Percentiles rank a stretch among this genome's conserved stretches.
phyloP scores from a whole-genome alignment of 2,113 vertebrate genomes.

The Silurus meridionalis region DNA sequence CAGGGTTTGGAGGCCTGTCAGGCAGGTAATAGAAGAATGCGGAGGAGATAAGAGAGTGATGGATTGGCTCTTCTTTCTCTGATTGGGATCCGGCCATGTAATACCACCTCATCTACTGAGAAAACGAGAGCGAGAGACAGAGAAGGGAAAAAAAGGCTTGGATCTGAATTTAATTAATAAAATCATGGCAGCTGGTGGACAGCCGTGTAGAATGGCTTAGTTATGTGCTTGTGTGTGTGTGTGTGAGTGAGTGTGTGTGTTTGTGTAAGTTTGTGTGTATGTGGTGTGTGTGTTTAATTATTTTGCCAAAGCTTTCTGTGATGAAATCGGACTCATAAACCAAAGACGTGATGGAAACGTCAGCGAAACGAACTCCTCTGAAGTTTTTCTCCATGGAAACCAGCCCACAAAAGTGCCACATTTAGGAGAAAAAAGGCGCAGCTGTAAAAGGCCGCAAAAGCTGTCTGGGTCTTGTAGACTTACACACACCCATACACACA shows the following conservation, averaged over 20 bases:
- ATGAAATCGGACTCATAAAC: conserved; percentile 36
- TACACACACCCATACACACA: not conserved
- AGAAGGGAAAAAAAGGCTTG: conserved; percentile 25
- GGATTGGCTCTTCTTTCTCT: conserved; percentile 69
- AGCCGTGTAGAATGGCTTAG: conserved; percentile 36
- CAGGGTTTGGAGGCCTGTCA: conserved; percentile 63
- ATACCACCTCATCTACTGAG: conserved; percentile 68
- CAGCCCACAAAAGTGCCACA: conserved; percentile 17
- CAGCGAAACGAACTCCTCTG: conserved; percentile 3
- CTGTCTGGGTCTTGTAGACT: not conserved
- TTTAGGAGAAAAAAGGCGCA: not conserved
- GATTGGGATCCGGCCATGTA: conserved; percentile 71
- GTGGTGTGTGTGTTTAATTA: not conserved
- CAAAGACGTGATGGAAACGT: not conserved
- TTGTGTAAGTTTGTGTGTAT: too few relatives aligned
- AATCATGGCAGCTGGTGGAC: conserved; percentile 48
- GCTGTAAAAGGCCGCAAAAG: not conserved
- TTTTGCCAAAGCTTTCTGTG: conserved; percentile 7
- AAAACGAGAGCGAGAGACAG: conserved; percentile 5
- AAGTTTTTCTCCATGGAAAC: conserved; percentile 36
- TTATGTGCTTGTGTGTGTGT: not conserved
- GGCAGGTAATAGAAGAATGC: conserved; percentile 69
- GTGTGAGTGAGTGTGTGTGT: not conserved
- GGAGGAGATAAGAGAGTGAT: conserved; percentile 73
- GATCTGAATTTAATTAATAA: conserved; percentile 57